Percentiles rank a stretch among this genome's conserved stretches.
phyloP scores from a whole-genome alignment of 2,888 invertebrate species.

The Perizoma affinitatum region DNA sequence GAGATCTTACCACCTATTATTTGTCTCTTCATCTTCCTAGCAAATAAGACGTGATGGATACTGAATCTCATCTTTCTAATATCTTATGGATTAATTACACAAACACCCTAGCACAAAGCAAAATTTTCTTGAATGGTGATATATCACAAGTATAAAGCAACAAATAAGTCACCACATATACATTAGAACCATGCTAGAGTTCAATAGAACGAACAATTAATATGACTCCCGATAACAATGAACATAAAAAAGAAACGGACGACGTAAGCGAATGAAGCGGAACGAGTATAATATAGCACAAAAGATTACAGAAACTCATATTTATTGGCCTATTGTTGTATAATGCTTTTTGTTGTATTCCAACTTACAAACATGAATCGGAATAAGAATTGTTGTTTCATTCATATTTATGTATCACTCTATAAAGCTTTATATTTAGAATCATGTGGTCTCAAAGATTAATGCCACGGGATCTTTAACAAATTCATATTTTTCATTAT shows the following conservation, averaged over 20 bases:
- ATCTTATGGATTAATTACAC: no score
- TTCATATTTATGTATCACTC: slow-evolving; percentile 74
- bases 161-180: slow-evolving; percentile 21
- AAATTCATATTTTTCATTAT: slow-evolving; percentile 74
- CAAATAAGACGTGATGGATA: no score
- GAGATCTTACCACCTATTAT: no score
- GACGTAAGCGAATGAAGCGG: slow-evolving; percentile 58
- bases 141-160: slow-evolving; percentile 9
- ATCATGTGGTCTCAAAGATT: slow-evolving; percentile 60
- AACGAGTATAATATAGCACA: slow-evolving; percentile 50
- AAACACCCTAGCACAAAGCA: no score
- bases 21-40: no score
- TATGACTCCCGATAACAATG: slow-evolving; percentile 53
- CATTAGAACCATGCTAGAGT: slow-evolving; percentile 25
- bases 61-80: no score
- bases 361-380: slow-evolving; percentile 60
- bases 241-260: slow-evolving; percentile 53
- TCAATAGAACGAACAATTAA: slow-evolving; percentile 57
- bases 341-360: slow-evolving; percentile 65
- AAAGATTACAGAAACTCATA: slow-evolving; percentile 70
- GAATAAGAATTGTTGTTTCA: slow-evolving; percentile 71
- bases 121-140: no score
- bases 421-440: slow-evolving; percentile 76
- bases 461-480: slow-evolving; percentile 57
- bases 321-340: slow-evolving; percentile 77